These are phyloP conservation scores for Himalopsyche anomala DNA, from an alignment of 2,888 invertebrate species.

Conservation along the genomic window DNA sequence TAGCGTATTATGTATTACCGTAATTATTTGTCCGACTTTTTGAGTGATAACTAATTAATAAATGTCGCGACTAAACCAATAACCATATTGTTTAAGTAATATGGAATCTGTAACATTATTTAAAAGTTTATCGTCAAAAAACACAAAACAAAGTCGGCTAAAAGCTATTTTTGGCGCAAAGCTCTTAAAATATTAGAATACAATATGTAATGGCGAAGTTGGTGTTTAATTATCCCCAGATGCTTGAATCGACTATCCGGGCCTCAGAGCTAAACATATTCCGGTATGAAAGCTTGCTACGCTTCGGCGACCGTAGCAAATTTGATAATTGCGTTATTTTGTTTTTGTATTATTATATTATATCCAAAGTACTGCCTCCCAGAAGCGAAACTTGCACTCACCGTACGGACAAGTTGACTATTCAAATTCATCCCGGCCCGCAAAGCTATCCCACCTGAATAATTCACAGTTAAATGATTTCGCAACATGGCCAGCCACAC, in stretches of 20 bases:
- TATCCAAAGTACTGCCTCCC: not conserved
- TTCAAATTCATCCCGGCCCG: constrained; percentile 36
- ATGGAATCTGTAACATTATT: no score
- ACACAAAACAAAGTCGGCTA: no score
- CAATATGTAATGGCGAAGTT: no score
- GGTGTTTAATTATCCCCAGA: not conserved
- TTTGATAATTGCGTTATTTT: constrained; percentile 34
- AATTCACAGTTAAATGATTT: constrained; percentile 53
- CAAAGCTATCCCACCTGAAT: constrained; percentile 44
- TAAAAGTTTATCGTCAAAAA: no score
- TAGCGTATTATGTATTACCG: no score
- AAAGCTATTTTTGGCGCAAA: not conserved
- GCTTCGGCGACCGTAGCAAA: not conserved
- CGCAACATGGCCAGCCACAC: constrained; percentile 43
- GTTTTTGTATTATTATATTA: constrained; percentile 26
- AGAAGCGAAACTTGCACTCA: not conserved
- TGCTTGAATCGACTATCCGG: not conserved
- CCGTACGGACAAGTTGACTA: constrained; percentile 32
- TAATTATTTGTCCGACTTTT: no score
- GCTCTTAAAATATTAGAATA: not conserved
- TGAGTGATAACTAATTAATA: no score
- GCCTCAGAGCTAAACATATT: constrained; percentile 1
- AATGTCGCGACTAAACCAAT: no score
- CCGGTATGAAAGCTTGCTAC: not conserved
- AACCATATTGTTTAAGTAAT: no score